Percentiles rank a stretch among this genome's conserved stretches.
These are phyloP conservation scores for Aporrectodea caliginosa DNA, from an alignment of 1,140 invertebrate species.

Conservation along the genomic window DNA sequence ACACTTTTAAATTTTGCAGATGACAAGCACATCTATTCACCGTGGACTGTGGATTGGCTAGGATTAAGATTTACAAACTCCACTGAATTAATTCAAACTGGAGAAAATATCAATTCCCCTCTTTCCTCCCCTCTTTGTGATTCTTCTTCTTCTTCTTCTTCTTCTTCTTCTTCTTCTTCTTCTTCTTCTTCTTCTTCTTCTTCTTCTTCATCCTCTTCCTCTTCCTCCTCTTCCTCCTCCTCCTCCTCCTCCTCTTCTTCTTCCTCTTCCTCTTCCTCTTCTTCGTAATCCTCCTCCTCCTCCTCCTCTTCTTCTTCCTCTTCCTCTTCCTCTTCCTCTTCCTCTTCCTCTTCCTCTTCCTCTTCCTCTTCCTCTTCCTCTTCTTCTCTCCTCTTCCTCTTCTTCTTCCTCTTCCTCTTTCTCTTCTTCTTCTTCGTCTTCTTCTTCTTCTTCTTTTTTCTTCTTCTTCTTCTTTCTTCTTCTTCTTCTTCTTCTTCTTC, in stretches of 20 bases:
- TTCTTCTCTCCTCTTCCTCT: background rate
- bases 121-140: no score
- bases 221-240: background rate
- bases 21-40: no score
- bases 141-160: no score
- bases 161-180: background rate
- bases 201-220: no score
- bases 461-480: background rate
- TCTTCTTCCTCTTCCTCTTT: background rate
- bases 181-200: background rate
- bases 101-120: background rate
- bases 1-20: no score
- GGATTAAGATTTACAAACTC: no score
- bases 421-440: no score
- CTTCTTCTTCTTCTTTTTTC: background rate
- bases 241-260: conserved; percentile 12
- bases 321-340: background rate
- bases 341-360: background rate
- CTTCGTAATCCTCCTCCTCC: no score
- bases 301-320: conserved; percentile 4
- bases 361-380: background rate
- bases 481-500: background rate
- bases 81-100: no score
- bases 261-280: conserved; percentile 12
- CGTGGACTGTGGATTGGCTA: no score